Conservation (phyloP, 1,140 invertebrate genomes). For the Chelonus insularis region DNA sequence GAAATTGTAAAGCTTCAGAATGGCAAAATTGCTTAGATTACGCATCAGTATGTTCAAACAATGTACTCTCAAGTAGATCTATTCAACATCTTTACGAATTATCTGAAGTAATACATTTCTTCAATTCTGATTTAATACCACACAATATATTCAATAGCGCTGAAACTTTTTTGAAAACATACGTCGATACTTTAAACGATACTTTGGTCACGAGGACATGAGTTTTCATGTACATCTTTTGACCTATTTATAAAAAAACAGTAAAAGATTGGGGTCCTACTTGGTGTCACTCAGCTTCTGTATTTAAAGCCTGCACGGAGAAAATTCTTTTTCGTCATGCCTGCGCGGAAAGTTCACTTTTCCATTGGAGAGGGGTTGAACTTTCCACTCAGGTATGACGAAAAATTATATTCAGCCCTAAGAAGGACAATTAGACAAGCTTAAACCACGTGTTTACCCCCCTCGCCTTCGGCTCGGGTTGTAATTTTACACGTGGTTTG, state of each 20-base stretch:
- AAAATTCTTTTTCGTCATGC: too few relatives aligned
- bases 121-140: background rate
- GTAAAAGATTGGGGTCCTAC: slow-evolving; percentile 17
- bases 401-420: too few relatives aligned
- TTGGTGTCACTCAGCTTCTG: slow-evolving; percentile 14
- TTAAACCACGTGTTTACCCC: too few relatives aligned
- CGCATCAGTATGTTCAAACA: background rate
- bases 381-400: too few relatives aligned
- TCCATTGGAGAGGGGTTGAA: too few relatives aligned
- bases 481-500: too few relatives aligned
- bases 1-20: slow-evolving; percentile 3
- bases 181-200: slow-evolving; percentile 5
- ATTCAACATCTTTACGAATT: background rate
- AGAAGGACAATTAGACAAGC: too few relatives aligned
- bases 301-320: background rate
- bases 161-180: background rate
- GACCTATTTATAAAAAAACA: background rate
- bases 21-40: slow-evolving; percentile 9
- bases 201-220: slow-evolving; percentile 18
- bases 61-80: background rate
- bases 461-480: too few relatives aligned
- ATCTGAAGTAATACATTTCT: background rate
- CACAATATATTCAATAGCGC: background rate
- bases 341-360: too few relatives aligned
- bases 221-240: slow-evolving; percentile 10